These are phyloP conservation scores for Venustoraphidia nigricollis DNA, from an alignment of 2,888 invertebrate species.

Conservation along the genomic window DNA sequence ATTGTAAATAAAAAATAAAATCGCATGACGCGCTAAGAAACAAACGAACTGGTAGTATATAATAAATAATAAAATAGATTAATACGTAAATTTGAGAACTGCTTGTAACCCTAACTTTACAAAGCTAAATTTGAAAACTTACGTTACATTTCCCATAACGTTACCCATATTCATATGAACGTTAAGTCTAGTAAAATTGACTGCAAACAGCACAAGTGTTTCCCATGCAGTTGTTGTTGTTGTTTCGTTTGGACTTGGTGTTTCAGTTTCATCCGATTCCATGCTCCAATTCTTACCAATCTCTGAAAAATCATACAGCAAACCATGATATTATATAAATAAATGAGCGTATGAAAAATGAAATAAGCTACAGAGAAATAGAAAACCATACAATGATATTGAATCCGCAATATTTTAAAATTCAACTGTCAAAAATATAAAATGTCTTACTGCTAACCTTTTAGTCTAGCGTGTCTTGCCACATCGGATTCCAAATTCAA, in stretches of 20 bases:
- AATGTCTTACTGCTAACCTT: conserved; percentile 17
- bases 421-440: too few relatives aligned
- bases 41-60: background rate
- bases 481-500: conserved; percentile 37
- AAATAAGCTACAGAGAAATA: too few relatives aligned
- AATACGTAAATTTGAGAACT: too few relatives aligned
- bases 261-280: conserved; percentile 31
- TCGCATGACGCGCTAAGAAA: too few relatives aligned
- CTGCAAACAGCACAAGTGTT: conserved; percentile 86
- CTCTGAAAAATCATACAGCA: conserved; percentile 19
- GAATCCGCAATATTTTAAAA: too few relatives aligned
- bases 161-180: conserved; percentile 99
- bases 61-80: too few relatives aligned
- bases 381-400: too few relatives aligned
- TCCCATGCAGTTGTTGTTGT: conserved; percentile 77
- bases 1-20: too few relatives aligned
- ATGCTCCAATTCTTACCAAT: conserved; percentile 39
- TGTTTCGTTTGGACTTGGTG: conserved; percentile 40
- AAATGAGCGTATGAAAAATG: too few relatives aligned
- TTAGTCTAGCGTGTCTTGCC: conserved; percentile 31
- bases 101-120: too few relatives aligned
- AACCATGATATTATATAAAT: background rate
- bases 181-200: conserved; percentile 90
- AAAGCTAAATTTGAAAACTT: conserved; percentile 21
- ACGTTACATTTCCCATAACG: conserved; percentile 95